Percentiles rank a stretch among this genome's conserved stretches.
Evolutionary conservation across 2,888 invertebrate genomes (phyloP).

Genomic region (Trichopria drosophilae): DNA sequence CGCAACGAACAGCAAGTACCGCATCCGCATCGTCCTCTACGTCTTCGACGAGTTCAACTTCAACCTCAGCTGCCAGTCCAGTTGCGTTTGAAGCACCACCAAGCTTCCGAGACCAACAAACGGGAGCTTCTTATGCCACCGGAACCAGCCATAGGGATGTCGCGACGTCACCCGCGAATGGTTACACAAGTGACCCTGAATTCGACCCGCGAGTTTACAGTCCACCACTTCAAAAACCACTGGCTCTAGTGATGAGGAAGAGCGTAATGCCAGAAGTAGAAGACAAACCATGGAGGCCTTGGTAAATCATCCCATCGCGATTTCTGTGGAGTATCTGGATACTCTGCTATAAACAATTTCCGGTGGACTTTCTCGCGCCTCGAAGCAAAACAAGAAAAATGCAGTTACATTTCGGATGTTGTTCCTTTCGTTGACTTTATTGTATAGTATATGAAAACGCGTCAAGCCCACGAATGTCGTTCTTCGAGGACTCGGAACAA

Average conservation of each 20-base stretch:
- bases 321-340: too few species aligned
- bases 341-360: too few species aligned
- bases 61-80: constrained; percentile 59
- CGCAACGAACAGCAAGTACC: constrained; percentile 74
- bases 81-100: constrained; percentile 60
- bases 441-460: constrained; percentile 28
- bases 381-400: too few species aligned
- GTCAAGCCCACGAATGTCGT: too few species aligned
- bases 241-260: constrained; percentile 75
- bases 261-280: constrained; percentile 58
- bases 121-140: constrained; percentile 42
- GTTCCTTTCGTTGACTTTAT: constrained; percentile 33
- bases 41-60: constrained; percentile 57
- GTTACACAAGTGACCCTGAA: constrained; percentile 55
- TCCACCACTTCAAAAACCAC: constrained; percentile 63
- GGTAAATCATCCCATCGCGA: constrained; percentile 65
- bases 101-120: constrained; percentile 59
- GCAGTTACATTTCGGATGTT: constrained; percentile 27
- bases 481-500: too few species aligned
- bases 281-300: constrained; percentile 82
- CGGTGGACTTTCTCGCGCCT: too few species aligned
- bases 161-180: constrained; percentile 57
- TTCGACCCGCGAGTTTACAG: constrained; percentile 57
- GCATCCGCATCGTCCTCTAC: constrained; percentile 68
- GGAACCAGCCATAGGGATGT: constrained; percentile 60